Percentiles rank a stretch among this genome's conserved stretches.
These are phyloP conservation scores for Cephus nigrinus DNA, from an alignment of 2,888 invertebrate species.

Conservation along the genomic window DNA sequence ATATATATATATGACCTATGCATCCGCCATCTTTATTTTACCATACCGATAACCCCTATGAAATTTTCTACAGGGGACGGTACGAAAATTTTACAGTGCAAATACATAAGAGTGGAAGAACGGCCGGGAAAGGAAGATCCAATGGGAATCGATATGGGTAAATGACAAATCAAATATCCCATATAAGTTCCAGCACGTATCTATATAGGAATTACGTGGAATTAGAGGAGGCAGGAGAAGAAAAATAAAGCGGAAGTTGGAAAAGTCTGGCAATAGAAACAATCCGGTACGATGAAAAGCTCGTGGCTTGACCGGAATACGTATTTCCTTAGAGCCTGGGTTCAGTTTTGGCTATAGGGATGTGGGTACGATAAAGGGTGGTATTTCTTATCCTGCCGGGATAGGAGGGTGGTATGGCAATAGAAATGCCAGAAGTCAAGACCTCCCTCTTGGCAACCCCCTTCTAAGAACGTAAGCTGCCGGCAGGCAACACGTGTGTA, in stretches of 20 bases:
- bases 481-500: conserved; percentile 50
- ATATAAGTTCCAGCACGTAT: not conserved
- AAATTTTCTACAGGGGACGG: not conserved
- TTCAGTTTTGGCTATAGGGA: not conserved
- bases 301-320: not conserved
- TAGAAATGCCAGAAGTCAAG: not conserved
- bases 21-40: not conserved
- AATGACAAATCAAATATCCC: not conserved
- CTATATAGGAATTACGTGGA: not conserved
- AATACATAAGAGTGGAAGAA: not conserved
- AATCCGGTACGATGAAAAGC: not conserved
- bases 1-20: not conserved
- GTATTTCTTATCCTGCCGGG: not conserved
- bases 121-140: not conserved
- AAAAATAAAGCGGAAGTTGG: not conserved
- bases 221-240: not conserved
- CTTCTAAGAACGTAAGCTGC: not conserved
- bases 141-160: not conserved
- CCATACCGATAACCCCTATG: not conserved
- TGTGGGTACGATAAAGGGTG: not conserved
- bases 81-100: not conserved
- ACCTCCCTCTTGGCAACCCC: too few species aligned
- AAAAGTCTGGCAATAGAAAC: not conserved
- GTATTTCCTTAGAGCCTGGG: not conserved
- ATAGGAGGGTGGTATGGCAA: not conserved